Percentiles rank a stretch among this genome's conserved stretches.
Conservation (phyloP, 2,888 invertebrate genomes). For the Aradus depressus region DNA sequence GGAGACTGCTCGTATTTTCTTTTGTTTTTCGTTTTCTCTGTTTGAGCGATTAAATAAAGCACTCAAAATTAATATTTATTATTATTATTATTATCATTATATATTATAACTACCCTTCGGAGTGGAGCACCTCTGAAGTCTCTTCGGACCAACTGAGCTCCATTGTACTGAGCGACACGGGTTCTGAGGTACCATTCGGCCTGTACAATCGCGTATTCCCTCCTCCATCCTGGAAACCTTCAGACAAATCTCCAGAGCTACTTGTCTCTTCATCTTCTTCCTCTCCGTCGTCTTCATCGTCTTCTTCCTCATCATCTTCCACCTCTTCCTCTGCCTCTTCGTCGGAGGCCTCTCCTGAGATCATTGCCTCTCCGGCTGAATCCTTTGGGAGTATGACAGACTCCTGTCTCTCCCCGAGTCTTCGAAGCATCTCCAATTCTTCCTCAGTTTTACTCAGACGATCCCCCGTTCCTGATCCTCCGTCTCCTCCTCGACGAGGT, state of each 20-base stretch:
- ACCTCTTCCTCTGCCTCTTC: conserved; percentile 27
- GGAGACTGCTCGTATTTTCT: too few relatives aligned
- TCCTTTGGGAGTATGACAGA: conserved; percentile 28
- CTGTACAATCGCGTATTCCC: conserved; percentile 19
- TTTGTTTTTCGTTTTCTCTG: too few relatives aligned
- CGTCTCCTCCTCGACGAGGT: conserved; percentile 9
- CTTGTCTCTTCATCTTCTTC: conserved; percentile 7
- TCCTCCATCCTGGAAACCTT: conserved; percentile 5
- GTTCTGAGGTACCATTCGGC: conserved; percentile 19
- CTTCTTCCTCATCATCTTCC: conserved; percentile 18
- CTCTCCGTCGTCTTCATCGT: conserved; percentile 13
- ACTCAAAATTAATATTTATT: not conserved
- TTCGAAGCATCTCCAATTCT: conserved; percentile 28
- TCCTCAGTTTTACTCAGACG: conserved; percentile 25
- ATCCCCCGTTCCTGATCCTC: conserved; percentile 11
- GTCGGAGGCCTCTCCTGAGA: conserved; percentile 33
- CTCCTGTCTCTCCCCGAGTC: conserved; percentile 24
- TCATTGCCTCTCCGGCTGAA: conserved; percentile 34
- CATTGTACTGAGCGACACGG: conserved; percentile 25
- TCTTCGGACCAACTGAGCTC: conserved; percentile 30
- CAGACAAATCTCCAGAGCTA: conserved; percentile 10
- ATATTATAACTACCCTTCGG: conserved; percentile 7
- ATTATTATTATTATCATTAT: not conserved
- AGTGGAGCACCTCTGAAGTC: conserved; percentile 19
- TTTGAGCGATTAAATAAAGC: not conserved